A percentile compares a stretch with the other conserved stretches of the same genome.
Conservation (phyloP, 2,888 invertebrate species). For the Ophioninae sp. region DNA sequence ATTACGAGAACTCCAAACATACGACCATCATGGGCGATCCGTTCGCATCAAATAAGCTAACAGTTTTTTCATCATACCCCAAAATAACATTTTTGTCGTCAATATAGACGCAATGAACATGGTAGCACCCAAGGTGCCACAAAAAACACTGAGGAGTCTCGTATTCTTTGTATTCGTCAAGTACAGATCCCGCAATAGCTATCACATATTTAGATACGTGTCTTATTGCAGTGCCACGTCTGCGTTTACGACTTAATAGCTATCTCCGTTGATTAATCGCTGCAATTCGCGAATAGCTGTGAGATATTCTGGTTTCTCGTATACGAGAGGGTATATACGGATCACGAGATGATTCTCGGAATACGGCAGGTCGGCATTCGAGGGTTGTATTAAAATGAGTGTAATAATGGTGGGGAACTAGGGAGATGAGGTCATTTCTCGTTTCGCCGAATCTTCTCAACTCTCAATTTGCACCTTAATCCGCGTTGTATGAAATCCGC, state of each 20-base stretch:
- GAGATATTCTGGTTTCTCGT: conserved; percentile 23
- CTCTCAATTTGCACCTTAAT: conserved; percentile 23
- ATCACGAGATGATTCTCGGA: conserved; percentile 48
- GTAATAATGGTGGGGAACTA: conserved; percentile 38
- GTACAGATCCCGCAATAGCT: conserved; percentile 2
- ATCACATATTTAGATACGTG: not conserved
- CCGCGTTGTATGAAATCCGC: not conserved
- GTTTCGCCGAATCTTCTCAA: conserved; percentile 40
- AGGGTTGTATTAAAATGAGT: conserved; percentile 43
- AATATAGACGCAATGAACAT: not conserved
- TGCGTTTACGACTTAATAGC: conserved; percentile 56
- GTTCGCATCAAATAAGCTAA: too few species aligned
- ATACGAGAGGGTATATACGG: conserved; percentile 25
- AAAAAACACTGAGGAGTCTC: not conserved
- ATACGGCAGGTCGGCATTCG: conserved; percentile 51
- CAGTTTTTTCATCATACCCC: too few species aligned
- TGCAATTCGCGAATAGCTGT: conserved; percentile 40
- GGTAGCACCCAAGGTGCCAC: not conserved
- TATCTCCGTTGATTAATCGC: conserved; percentile 52
- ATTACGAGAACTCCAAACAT: too few species aligned
- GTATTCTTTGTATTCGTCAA: conserved; percentile 24
- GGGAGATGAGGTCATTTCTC: conserved; percentile 24
- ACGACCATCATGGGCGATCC: too few species aligned
- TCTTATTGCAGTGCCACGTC: conserved; percentile 28
- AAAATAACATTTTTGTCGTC: too few species aligned